Evolutionary conservation across 2,888 invertebrate species (phyloP).

Genomic region (Lasioglossum zephyrum): DNA sequence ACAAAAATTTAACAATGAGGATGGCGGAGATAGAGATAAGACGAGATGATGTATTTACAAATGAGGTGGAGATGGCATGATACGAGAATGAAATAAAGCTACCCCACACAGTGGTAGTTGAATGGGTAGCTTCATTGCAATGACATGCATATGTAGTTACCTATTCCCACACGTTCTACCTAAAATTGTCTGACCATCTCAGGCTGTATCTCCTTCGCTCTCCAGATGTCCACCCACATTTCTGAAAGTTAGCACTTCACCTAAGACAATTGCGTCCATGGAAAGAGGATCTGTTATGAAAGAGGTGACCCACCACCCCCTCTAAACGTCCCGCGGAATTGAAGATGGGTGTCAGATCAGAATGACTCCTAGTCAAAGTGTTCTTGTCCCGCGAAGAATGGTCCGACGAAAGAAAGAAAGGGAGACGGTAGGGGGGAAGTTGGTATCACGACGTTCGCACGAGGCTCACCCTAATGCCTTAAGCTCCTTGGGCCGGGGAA

Average conservation of each 20-base stretch:
- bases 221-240: background rate
- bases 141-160: background rate
- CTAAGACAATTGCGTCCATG: background rate
- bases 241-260: background rate
- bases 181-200: background rate
- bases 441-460: slow-evolving; percentile 66
- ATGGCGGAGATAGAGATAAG: no score
- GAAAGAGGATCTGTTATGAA: background rate
- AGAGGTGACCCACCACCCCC: background rate
- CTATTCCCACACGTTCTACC: no score
- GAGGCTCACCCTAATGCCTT: slow-evolving; percentile 76
- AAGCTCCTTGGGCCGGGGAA: slow-evolving; percentile 78
- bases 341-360: background rate
- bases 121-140: no score
- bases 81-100: no score
- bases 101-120: no score
- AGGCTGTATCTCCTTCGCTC: background rate
- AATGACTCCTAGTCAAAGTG: background rate
- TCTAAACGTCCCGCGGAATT: background rate
- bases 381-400: slow-evolving; percentile 16
- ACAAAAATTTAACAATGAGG: no score
- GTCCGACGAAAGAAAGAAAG: slow-evolving; percentile 21
- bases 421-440: background rate
- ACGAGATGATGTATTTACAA: no score
- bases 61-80: no score